phyloP scores from a whole-genome alignment of 2,113 vertebrate species.

The Geococcyx californianus region DNA sequence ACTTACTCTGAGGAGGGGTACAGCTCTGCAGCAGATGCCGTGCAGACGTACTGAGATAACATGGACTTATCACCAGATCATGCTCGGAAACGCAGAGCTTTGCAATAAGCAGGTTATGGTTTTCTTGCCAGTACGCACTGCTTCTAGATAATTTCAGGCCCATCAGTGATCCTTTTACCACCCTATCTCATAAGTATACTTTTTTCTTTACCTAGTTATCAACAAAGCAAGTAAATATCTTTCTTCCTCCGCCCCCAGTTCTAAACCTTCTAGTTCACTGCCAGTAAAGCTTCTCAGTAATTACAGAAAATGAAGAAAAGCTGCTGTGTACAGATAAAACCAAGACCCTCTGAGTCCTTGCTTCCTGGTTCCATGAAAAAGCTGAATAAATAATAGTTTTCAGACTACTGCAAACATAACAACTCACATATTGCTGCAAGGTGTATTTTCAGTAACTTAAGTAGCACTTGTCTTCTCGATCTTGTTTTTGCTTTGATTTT shows the following conservation, averaged over 20 bases:
- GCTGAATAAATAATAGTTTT: constrained; percentile 5
- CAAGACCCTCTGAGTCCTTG: not conserved
- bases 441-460: not conserved
- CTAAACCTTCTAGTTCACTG: not conserved
- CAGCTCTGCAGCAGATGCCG: not conserved
- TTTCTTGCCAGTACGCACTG: not conserved
- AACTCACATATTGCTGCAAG: not conserved
- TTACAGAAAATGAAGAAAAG: not conserved
- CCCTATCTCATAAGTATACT: not conserved
- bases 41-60: not conserved
- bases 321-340: not conserved
- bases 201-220: not conserved
- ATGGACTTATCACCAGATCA: not conserved
- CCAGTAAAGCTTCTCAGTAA: not conserved
- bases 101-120: not conserved
- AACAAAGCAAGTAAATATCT: not conserved
- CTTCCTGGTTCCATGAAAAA: not conserved
- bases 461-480: not conserved
- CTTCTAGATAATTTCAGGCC: not conserved
- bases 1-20: not conserved
- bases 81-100: not conserved
- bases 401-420: not conserved
- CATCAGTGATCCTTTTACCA: not conserved
- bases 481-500: constrained; percentile 3
- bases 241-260: not conserved